Evolutionary conservation across 2,888 invertebrate genomes (phyloP).

Genomic region (Thecocarcelia acutangulata): DNA sequence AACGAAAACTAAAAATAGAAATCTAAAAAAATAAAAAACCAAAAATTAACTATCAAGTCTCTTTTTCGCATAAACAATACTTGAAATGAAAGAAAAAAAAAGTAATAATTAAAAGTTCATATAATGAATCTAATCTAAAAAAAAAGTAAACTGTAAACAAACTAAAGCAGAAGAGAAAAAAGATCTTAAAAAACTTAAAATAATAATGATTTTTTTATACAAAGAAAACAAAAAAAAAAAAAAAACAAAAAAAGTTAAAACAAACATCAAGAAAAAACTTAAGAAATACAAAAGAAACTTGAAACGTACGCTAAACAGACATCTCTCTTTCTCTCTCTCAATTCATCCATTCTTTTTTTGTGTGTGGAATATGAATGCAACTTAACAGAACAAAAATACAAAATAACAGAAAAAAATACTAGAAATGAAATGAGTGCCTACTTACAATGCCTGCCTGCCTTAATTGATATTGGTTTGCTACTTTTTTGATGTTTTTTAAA

Average conservation of each 20-base stretch:
- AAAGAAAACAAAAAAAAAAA: conserved; percentile 50
- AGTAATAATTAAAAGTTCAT: conserved; percentile 36
- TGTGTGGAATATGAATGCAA: conserved; percentile 68
- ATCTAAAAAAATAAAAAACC: conserved; percentile 36
- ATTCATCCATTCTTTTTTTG: conserved; percentile 62
- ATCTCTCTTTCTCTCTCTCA: conserved; percentile 56
- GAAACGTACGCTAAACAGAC: conserved; percentile 68
- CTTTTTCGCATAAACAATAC: conserved; percentile 30
- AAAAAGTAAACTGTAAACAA: neutral
- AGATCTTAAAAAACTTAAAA: conserved; percentile 24
- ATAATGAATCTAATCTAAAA: neutral
- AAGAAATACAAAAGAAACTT: conserved; percentile 52
- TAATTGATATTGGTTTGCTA: conserved; percentile 74
- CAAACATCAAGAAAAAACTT: conserved; percentile 18
- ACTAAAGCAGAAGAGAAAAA: conserved; percentile 27
- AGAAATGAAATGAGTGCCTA: conserved; percentile 73
- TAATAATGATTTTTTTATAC: conserved; percentile 58
- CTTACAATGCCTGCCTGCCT: conserved; percentile 73
- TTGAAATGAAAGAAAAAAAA: conserved; percentile 53
- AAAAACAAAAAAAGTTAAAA: conserved; percentile 9
- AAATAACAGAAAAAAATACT: conserved; percentile 50
- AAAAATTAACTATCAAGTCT: conserved; percentile 53
- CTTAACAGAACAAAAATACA: conserved; percentile 65
- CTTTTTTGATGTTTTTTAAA: conserved; percentile 69
- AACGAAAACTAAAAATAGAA: conserved; percentile 64